Evolutionary conservation across 1,140 invertebrate species (phyloP).

Genomic region (Drosophila sproati): DNA sequence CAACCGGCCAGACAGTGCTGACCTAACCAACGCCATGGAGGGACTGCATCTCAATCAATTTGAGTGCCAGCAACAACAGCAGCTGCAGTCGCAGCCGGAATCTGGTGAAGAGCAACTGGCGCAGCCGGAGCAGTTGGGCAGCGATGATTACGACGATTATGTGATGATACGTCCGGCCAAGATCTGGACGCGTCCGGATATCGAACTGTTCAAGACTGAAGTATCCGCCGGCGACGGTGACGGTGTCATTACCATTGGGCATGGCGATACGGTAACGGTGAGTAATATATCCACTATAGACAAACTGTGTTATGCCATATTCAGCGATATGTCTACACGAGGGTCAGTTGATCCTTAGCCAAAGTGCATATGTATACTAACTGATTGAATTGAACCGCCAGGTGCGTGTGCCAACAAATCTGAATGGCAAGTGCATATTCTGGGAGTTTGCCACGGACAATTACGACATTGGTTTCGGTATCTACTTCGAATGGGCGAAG

Average conservation of each 20-base stretch:
- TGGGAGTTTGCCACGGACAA: slow-evolving; percentile 99
- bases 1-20: slow-evolving; percentile 12
- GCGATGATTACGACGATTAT: slow-evolving; percentile 84
- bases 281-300: background rate
- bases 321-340: no score
- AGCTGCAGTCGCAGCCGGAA: background rate
- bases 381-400: slow-evolving; percentile 9
- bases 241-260: slow-evolving; percentile 94
- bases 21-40: slow-evolving; percentile 58
- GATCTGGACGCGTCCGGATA: slow-evolving; percentile 97
- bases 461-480: slow-evolving; percentile 99
- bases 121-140: slow-evolving; percentile 44
- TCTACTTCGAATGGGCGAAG: slow-evolving; percentile 99
- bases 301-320: no score
- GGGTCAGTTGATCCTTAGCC: no score
- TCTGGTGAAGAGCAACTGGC: background rate
- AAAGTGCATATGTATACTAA: background rate
- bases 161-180: slow-evolving; percentile 91
- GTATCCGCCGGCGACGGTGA: slow-evolving; percentile 96
- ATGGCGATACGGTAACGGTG: slow-evolving; percentile 98
- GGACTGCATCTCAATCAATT: slow-evolving; percentile 48
- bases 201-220: slow-evolving; percentile 95
- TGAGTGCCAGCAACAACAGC: slow-evolving; percentile 29
- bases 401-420: slow-evolving; percentile 97
- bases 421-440: slow-evolving; percentile 96